phyloP scores from a whole-genome alignment of 2,888 invertebrate genomes.

The Stenodema calcarata region DNA sequence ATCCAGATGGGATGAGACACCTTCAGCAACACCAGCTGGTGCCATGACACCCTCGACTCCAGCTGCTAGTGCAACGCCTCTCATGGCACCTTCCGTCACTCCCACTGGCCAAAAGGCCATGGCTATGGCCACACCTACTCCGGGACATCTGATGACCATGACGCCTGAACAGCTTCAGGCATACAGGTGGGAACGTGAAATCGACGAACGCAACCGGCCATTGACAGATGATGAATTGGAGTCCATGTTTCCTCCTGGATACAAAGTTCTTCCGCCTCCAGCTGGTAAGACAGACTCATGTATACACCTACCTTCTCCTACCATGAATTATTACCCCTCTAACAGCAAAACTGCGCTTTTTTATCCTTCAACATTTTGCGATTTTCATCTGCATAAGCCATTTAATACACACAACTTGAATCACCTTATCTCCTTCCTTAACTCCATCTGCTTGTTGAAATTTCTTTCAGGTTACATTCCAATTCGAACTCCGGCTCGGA shows the following conservation, averaged over 20 bases:
- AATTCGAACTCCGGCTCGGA: slow-evolving; percentile 95
- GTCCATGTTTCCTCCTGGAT: slow-evolving; percentile 96
- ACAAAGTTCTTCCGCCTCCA: slow-evolving; percentile 95
- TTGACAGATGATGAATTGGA: slow-evolving; percentile 97
- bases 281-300: slow-evolving; percentile 66
- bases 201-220: slow-evolving; percentile 96
- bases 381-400: too few species aligned
- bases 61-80: slow-evolving; percentile 63
- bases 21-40: slow-evolving; percentile 67
- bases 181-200: slow-evolving; percentile 97
- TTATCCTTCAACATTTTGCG: too few species aligned
- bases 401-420: neutral
- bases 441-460: too few species aligned
- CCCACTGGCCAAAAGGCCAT: slow-evolving; percentile 94
- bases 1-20: slow-evolving; percentile 99
- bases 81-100: slow-evolving; percentile 68
- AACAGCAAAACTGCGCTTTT: too few species aligned
- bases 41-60: slow-evolving; percentile 60
- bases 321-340: too few species aligned
- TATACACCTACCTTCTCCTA: too few species aligned
- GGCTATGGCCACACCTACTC: slow-evolving; percentile 98
- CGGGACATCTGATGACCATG: slow-evolving; percentile 94
- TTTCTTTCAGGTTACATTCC: slow-evolving; percentile 79
- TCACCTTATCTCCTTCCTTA: neutral
- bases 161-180: slow-evolving; percentile 99